These are phyloP conservation scores for Dreissena polymorpha DNA, from an alignment of 1,140 invertebrate species.

Conservation along the genomic window DNA sequence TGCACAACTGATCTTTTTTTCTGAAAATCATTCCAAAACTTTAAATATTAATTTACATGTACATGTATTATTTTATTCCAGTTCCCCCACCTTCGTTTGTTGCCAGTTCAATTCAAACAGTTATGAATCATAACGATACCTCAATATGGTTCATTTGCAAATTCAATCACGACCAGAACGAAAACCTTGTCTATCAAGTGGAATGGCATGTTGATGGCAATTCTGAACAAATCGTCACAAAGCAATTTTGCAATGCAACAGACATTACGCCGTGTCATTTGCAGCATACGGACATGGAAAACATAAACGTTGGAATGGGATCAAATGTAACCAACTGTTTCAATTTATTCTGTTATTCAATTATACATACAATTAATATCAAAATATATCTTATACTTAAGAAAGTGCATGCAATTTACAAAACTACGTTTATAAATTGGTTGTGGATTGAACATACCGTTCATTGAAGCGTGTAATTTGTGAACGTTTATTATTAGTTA, in stretches of 20 bases:
- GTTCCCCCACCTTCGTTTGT: constrained; percentile 8
- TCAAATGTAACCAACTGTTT: constrained; percentile 5
- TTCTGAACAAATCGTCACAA: not conserved
- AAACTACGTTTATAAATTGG: too few relatives aligned
- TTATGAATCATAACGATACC: not conserved
- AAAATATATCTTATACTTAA: not conserved
- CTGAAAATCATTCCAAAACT: too few relatives aligned
- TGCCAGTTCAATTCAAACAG: not conserved
- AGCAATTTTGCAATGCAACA: constrained; percentile 15
- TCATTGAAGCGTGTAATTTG: too few relatives aligned
- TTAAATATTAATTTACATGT: too few relatives aligned
- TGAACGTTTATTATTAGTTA: too few relatives aligned
- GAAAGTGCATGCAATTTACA: not conserved
- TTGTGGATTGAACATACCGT: too few relatives aligned
- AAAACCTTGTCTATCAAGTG: constrained; percentile 15
- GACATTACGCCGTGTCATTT: not conserved
- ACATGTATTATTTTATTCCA: not conserved
- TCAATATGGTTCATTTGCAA: constrained; percentile 6
- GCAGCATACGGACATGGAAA: constrained; percentile 10
- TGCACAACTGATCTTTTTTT: too few relatives aligned
- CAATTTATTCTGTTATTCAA: not conserved
- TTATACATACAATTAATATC: not conserved
- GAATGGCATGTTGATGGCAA: constrained; percentile 1
- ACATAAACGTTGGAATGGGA: constrained; percentile 2
- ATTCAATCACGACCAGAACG: not conserved